phyloP scores from a whole-genome alignment of 2,797 vertebrate species.

The Sebastes oblongus region DNA sequence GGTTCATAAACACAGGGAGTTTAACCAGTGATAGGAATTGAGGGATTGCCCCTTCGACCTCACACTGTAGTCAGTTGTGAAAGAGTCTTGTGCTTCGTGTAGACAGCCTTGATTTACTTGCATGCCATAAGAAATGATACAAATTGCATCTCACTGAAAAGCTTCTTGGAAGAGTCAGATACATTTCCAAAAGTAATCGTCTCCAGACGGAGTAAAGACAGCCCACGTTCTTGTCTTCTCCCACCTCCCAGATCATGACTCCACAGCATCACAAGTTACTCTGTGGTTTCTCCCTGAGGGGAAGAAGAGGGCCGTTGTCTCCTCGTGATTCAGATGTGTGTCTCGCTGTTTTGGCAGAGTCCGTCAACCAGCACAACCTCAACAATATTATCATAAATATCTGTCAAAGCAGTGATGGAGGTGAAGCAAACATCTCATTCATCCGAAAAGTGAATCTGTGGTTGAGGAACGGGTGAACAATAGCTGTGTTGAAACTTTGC shows the following conservation, averaged over 20 bases:
- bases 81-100: background rate
- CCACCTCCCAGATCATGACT: conserved; percentile 3
- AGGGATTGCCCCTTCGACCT: background rate
- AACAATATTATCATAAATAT: conserved; percentile 14
- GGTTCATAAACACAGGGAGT: conserved; percentile 1
- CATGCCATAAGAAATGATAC: conserved; percentile 46
- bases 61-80: background rate
- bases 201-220: conserved; percentile 44
- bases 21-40: background rate
- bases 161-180: conserved; percentile 58
- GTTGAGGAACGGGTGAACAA: background rate
- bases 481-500: conserved; percentile 1
- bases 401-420: conserved; percentile 28
- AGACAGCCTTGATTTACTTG: conserved; percentile 58
- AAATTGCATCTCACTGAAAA: conserved; percentile 56
- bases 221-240: conserved; percentile 2
- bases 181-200: conserved; percentile 56
- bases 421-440: conserved; percentile 29
- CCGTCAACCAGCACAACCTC: background rate
- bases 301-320: background rate
- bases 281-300: conserved; percentile 7
- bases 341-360: background rate
- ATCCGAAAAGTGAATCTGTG: conserved; percentile 13
- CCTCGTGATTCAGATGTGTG: conserved; percentile 5
- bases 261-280: background rate